A percentile compares a stretch with the other conserved stretches of the same genome.
Conservation (phyloP, 2,888 invertebrate genomes). For the Apeira syringaria region DNA sequence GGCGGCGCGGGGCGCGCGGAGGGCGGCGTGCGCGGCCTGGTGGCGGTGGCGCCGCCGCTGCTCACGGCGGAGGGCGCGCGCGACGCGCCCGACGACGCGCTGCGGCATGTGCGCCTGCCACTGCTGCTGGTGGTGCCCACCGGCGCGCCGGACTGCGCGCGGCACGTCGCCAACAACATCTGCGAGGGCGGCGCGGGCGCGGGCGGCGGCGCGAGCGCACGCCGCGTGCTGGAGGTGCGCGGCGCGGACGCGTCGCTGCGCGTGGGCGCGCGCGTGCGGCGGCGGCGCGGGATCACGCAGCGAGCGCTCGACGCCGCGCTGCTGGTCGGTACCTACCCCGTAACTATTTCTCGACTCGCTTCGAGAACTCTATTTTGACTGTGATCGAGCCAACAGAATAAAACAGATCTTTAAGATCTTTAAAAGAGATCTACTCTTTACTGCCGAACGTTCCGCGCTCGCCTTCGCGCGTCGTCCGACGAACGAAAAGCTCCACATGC, state of each 20-base stretch:
- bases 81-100: conserved; percentile 85
- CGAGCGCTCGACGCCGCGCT: conserved; percentile 85
- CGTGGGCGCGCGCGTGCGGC: conserved; percentile 84
- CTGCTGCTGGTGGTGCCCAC: conserved; percentile 46
- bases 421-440: no score
- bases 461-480: no score
- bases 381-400: no score
- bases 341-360: no score
- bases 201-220: conserved; percentile 82
- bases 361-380: no score
- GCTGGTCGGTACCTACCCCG: no score
- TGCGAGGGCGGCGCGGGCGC: conserved; percentile 85
- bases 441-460: no score
- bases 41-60: conserved; percentile 88
- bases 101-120: conserved; percentile 62
- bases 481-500: no score
- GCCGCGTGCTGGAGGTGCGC: conserved; percentile 85
- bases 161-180: conserved; percentile 75
- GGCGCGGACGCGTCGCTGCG: conserved; percentile 87
- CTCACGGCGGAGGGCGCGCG: conserved; percentile 86
- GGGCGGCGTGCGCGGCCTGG: conserved; percentile 71
- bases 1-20: conserved; percentile 35
- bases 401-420: no score
- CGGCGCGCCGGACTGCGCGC: conserved; percentile 50
- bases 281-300: conserved; percentile 86